phyloP scores from a whole-genome alignment of 2,888 invertebrate species.

The Caenorhabditis sulstoni region DNA sequence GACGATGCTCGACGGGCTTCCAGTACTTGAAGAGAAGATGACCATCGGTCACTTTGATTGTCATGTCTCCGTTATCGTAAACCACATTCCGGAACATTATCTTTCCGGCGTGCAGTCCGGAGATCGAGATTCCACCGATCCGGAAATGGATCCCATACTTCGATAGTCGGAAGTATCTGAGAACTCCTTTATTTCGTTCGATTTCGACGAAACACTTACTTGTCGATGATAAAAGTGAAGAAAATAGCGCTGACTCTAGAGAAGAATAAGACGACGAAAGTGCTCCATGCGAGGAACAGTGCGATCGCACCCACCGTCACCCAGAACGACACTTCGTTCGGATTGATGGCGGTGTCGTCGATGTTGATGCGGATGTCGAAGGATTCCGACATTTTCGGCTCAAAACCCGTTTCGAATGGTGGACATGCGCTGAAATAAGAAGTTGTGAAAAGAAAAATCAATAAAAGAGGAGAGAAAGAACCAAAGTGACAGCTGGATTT shows the following conservation, averaged over 20 bases:
- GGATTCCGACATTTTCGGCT: constrained; percentile 41
- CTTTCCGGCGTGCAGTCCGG: constrained; percentile 93
- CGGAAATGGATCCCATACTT: constrained; percentile 66
- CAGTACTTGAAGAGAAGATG: constrained; percentile 98
- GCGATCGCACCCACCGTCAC: constrained; percentile 60
- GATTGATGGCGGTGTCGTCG: constrained; percentile 31
- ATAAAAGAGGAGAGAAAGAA: not conserved
- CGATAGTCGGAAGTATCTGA: constrained; percentile 63
- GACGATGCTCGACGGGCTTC: constrained; percentile 86
- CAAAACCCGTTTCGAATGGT: constrained; percentile 34
- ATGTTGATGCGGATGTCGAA: constrained; percentile 42
- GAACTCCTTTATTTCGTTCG: not conserved
- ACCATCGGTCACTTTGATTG: constrained; percentile 94
- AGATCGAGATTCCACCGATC: constrained; percentile 91
- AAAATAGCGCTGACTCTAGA: constrained; percentile 70
- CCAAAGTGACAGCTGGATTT: not conserved
- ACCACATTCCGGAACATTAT: constrained; percentile 95
- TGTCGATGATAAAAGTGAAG: constrained; percentile 70
- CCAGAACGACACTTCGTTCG: constrained; percentile 46
- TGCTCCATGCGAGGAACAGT: constrained; percentile 71
- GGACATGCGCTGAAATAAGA: constrained; percentile 29
- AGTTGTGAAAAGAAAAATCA: not conserved
- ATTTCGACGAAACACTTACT: constrained; percentile 45
- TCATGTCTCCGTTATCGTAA: constrained; percentile 94
- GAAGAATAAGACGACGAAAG: constrained; percentile 73